phyloP scores from a whole-genome alignment of 2,888 invertebrate species.

The Limnephilus lunatus region DNA sequence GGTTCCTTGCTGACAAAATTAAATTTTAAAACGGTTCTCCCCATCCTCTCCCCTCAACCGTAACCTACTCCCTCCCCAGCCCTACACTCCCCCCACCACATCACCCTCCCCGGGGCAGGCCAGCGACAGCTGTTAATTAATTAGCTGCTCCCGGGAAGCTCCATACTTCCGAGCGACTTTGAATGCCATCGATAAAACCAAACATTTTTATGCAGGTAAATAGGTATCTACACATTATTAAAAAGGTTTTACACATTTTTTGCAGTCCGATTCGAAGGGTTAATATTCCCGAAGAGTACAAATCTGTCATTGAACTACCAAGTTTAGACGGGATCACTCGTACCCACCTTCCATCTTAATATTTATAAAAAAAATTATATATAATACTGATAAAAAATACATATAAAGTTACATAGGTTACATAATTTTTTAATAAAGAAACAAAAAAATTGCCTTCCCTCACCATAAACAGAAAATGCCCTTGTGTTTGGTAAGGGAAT shows the following conservation, averaged over 20 bases:
- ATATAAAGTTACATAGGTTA: too few species aligned
- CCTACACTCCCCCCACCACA: background rate
- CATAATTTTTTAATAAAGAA: too few species aligned
- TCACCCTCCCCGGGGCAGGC: background rate
- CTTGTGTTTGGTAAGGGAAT: too few species aligned
- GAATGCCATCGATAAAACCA: background rate
- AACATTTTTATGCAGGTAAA: background rate
- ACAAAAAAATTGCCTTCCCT: too few species aligned
- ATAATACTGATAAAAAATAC: too few species aligned
- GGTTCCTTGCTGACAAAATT: constrained; percentile 18
- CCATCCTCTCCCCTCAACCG: background rate
- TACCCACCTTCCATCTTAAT: too few species aligned
- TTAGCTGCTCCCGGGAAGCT: background rate
- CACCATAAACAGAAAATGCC: too few species aligned
- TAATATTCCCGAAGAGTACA: background rate
- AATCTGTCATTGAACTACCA: too few species aligned
- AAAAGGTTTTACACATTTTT: background rate
- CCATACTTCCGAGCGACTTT: background rate
- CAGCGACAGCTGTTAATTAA: background rate
- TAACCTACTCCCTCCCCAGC: background rate
- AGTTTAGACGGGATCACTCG: too few species aligned
- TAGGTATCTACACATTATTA: background rate
- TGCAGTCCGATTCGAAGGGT: background rate
- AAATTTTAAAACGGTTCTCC: background rate
- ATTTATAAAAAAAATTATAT: too few species aligned